Base-by-base conservation (phyloP, 2,113 vertebrate genomes). In the Phalacrocorax brasilianus region DNA sequence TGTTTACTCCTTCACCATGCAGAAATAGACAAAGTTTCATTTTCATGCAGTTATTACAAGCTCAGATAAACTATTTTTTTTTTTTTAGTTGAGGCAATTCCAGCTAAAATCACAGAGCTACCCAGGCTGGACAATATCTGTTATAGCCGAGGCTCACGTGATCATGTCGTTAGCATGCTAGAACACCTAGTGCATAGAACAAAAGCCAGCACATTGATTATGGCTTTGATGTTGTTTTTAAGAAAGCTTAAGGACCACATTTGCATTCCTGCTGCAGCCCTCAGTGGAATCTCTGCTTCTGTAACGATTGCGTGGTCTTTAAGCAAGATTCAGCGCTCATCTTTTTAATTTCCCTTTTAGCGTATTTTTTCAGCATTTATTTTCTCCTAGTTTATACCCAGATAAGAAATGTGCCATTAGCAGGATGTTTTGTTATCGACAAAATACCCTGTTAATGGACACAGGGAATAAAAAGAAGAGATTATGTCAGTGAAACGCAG, bases 201-300 rank as follows among this genome's bases (percentile, higher is more conserved):
- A 97, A 96, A 97, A 96, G 91, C 45, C 95, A 89, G 89, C 80
- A 66, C 93, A 19, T 53, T 82, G 91, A 96, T 96, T 93, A 96
- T 44, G 91, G 91, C 91, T 87, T 79, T 91, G 91, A 20, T 94
- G 95, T 35, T 94, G 89, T 93, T 94, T 97, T 91, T 87, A 87
- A 93, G 92, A 50, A 92, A 78, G 91, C 92, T 89, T 24, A 62
- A 93, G 84, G 91, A 87, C 53, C 91, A 70, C 80, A 95, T 95
- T 96, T 95, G 89, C 94, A 95, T 94, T 96, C 91, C 88, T 56
- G 30, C 32, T 49, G 80, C 94, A 93, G 84, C 86, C 86, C 89
- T 82, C 77, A 3, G 76, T 89, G 86, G 94, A 94, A 95, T 89
- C 70, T 93, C 88, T 87, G 91, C 89, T 82, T 88, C 61, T 56